These are phyloP conservation scores for Calliopum simillimum DNA, from an alignment of 2,888 invertebrate genomes.

Conservation along the genomic window DNA sequence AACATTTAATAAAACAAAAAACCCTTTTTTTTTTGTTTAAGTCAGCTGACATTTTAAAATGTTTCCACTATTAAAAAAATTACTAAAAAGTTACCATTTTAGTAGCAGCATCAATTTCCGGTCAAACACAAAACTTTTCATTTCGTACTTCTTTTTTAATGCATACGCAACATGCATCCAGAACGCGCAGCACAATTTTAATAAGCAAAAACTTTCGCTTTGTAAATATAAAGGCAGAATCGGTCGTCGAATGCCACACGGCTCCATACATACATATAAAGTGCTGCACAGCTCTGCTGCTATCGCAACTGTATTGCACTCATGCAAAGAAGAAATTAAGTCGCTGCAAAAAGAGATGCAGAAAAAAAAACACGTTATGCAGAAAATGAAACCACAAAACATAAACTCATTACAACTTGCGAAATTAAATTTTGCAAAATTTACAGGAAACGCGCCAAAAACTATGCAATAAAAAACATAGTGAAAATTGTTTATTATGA, in stretches of 20 bases:
- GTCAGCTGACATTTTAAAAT: too few species aligned
- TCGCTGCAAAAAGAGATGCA: background rate
- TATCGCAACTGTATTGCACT: background rate
- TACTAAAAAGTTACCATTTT: background rate
- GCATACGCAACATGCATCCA: background rate
- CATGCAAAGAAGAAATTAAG: slow-evolving; percentile 5
- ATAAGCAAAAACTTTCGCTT: slow-evolving; percentile 17
- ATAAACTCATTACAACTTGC: slow-evolving; percentile 32
- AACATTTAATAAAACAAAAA: too few species aligned
- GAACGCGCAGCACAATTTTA: slow-evolving; percentile 5
- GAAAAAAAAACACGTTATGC: background rate
- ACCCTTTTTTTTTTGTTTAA: too few species aligned
- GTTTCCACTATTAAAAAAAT: too few species aligned
- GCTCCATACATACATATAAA: too few species aligned
- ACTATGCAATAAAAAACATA: slow-evolving; percentile 12
- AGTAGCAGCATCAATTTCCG: slow-evolving; percentile 16
- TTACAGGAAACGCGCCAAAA: slow-evolving; percentile 8
- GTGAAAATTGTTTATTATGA: slow-evolving; percentile 5
- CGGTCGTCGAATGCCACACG: background rate
- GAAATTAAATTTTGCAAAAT: slow-evolving; percentile 27
- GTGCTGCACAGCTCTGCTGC: too few species aligned
- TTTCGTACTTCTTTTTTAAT: background rate
- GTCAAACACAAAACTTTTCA: background rate
- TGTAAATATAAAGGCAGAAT: background rate
- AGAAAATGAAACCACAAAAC: slow-evolving; percentile 29